These are phyloP conservation scores for Mobula hypostoma DNA, from an alignment of 2,113 vertebrate species.

Conservation along the genomic window DNA sequence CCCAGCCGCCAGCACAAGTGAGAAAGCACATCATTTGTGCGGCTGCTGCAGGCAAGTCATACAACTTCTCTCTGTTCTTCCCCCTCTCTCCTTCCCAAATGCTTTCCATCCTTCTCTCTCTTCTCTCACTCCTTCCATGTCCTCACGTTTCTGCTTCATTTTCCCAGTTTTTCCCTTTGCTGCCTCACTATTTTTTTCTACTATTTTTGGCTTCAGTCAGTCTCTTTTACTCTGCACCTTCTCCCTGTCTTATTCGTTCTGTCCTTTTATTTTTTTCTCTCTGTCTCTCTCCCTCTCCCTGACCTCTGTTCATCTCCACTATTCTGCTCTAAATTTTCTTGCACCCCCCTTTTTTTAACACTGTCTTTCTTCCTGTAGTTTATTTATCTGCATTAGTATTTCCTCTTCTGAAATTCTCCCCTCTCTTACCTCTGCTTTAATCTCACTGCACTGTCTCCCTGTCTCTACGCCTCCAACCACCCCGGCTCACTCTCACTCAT, in stretches of 20 bases:
- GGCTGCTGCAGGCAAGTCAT: slow-evolving; percentile 47
- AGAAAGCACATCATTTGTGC: slow-evolving; percentile 60
- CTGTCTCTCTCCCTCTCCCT: slow-evolving; percentile 41
- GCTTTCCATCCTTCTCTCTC: slow-evolving; percentile 41
- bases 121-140: slow-evolving; percentile 44
- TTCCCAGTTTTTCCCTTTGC: slow-evolving; percentile 39
- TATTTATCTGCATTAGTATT: neutral
- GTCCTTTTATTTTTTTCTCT: slow-evolving; percentile 40
- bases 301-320: neutral
- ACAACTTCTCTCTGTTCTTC: slow-evolving; percentile 46
- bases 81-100: slow-evolving; percentile 39
- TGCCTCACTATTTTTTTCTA: slow-evolving; percentile 38
- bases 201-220: too few relatives aligned
- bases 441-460: too few relatives aligned
- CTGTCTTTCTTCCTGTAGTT: slow-evolving; percentile 33
- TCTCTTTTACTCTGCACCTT: slow-evolving; percentile 42
- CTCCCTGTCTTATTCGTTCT: neutral
- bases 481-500: slow-evolving; percentile 34
- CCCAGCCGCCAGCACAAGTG: slow-evolving; percentile 46
- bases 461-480: slow-evolving; percentile 38
- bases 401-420: slow-evolving; percentile 35
- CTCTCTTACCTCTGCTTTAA: slow-evolving; percentile 43
- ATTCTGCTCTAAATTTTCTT: too few relatives aligned
- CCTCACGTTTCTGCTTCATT: neutral
- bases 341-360: too few relatives aligned